Evolutionary conservation across 2,113 vertebrate species (phyloP).

Genomic region (Emydocephalus ijimae): DNA sequence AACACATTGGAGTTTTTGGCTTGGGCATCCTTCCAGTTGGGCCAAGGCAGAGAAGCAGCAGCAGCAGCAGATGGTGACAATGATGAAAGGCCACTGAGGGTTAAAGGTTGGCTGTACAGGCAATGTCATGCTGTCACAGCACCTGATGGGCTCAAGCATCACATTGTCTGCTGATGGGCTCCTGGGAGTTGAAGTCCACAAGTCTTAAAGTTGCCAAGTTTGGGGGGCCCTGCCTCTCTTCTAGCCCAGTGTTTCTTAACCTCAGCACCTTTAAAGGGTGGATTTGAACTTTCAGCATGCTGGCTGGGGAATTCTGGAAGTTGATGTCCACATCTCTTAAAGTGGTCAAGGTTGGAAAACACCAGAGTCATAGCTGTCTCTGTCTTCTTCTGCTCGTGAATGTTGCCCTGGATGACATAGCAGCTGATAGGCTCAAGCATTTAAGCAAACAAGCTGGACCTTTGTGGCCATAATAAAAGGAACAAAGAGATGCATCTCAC

Average conservation of each 20-base stretch:
- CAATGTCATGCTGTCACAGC: not conserved
- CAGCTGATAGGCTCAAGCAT: not conserved
- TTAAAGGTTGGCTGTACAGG: conserved; percentile 25
- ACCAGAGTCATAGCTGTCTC: not conserved
- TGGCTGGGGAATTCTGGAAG: too few species aligned
- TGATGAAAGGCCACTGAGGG: not conserved
- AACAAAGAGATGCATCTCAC: not conserved
- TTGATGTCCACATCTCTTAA: too few species aligned
- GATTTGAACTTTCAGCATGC: too few species aligned
- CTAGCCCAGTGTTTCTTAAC: not conserved
- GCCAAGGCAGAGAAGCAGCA: rapidly evolving
- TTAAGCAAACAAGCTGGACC: conserved; percentile 15
- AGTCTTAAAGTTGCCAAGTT: too few species aligned
- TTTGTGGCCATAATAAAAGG: conserved; percentile 14
- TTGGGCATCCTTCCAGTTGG: rapidly evolving
- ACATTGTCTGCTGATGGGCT: too few species aligned
- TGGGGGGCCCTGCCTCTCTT: not conserved
- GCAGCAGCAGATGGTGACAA: not conserved
- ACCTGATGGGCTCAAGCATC: not conserved
- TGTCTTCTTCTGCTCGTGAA: not conserved
- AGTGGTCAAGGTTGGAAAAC: too few species aligned
- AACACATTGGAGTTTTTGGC: not conserved
- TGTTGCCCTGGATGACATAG: not conserved
- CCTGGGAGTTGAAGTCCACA: too few species aligned
- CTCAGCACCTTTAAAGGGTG: not conserved